Conservation (phyloP, 2,888 invertebrate species). For the Dichetophora obliterata region DNA sequence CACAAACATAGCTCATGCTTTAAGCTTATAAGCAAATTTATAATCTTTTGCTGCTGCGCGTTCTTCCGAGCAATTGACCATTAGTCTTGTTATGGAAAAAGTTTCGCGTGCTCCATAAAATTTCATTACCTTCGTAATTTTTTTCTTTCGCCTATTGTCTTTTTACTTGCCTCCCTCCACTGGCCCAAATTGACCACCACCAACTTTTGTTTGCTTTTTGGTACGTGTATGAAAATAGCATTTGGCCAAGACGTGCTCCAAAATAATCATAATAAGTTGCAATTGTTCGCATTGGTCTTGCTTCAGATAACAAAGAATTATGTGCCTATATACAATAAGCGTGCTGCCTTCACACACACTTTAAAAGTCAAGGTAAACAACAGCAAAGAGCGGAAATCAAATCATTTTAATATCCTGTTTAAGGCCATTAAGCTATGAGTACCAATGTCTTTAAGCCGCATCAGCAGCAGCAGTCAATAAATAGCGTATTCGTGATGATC, state of each 20-base stretch:
- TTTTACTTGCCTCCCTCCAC: too few relatives aligned
- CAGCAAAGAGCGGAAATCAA: neutral
- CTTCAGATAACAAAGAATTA: constrained; percentile 27
- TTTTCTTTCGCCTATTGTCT: constrained; percentile 39
- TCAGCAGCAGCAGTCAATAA: neutral
- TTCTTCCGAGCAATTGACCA: constrained; percentile 39
- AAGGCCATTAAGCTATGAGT: neutral
- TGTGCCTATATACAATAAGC: neutral
- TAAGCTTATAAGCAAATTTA: constrained; percentile 5
- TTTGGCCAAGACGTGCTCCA: constrained; percentile 6
- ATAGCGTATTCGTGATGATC: neutral
- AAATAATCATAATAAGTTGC: constrained; percentile 60
- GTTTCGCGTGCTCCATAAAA: constrained; percentile 61
- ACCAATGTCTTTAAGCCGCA: neutral
- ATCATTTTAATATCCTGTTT: constrained; percentile 8
- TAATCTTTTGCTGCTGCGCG: constrained; percentile 23
- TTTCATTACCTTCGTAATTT: constrained; percentile 63
- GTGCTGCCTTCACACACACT: neutral
- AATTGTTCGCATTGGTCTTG: constrained; percentile 62
- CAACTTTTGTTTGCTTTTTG: neutral
- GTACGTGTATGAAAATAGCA: neutral
- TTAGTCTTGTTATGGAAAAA: constrained; percentile 31
- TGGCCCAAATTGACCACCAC: neutral
- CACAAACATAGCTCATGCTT: neutral
- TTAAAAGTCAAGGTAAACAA: constrained; percentile 9